Percentiles rank a stretch among this genome's conserved stretches.
Conservation (phyloP, 2,113 vertebrate species). For the Furnarius figulus region DNA sequence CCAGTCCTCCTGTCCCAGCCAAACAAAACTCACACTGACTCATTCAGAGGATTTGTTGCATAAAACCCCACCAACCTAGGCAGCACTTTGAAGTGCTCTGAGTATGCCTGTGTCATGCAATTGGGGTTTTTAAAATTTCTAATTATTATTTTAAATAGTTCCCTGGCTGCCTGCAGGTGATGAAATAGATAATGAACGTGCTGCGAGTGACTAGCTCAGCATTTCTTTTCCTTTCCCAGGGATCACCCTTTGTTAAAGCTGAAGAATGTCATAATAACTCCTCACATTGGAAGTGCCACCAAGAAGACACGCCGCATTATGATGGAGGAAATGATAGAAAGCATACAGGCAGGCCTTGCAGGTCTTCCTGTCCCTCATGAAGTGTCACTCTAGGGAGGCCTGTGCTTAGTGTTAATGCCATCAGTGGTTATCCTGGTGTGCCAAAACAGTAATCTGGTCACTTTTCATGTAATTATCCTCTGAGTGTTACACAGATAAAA, state of each 20-base stretch:
- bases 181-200: not conserved
- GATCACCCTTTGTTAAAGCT: slow-evolving; percentile 70
- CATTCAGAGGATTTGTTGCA: not conserved
- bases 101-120: not conserved
- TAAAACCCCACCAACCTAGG: not conserved
- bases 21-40: not conserved
- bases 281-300: slow-evolving; percentile 73
- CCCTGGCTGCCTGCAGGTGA: not conserved
- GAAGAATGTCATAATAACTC: slow-evolving; percentile 68
- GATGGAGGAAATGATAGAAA: slow-evolving; percentile 62
- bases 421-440: not conserved
- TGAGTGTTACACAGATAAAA: not conserved
- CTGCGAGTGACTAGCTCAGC: not conserved
- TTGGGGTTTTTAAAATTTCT: not conserved
- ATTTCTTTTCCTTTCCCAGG: slow-evolving; percentile 34
- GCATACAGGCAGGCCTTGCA: slow-evolving; percentile 19
- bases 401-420: not conserved
- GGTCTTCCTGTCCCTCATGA: slow-evolving; percentile 62
- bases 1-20: not conserved
- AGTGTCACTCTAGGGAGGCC: not conserved
- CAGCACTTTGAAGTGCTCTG: not conserved
- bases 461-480: not conserved
- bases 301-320: slow-evolving; percentile 19
- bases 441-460: not conserved
- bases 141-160: not conserved